Evolutionary conservation across 1,140 invertebrate genomes (phyloP).

Genomic region (Cardiocondyla obscurior): DNA sequence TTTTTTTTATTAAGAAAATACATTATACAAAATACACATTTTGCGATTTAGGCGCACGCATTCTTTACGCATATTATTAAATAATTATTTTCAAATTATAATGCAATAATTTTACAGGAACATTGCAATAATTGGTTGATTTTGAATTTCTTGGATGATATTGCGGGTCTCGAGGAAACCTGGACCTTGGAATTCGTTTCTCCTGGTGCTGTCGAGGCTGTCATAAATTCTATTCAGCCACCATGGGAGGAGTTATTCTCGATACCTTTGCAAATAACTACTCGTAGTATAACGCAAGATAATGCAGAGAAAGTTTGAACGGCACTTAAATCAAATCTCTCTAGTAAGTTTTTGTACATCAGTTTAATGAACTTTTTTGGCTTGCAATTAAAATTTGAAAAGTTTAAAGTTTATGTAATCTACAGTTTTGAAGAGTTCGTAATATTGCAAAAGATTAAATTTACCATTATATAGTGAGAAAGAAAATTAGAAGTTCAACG

Average conservation of each 20-base stretch:
- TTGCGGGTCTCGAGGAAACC: conserved; percentile 73
- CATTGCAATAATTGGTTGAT: conserved; percentile 66
- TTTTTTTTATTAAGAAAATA: too few relatives aligned
- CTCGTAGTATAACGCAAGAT: conserved; percentile 44
- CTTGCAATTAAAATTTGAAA: not conserved
- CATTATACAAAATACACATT: not conserved
- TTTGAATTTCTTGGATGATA: conserved; percentile 80
- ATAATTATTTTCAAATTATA: not conserved
- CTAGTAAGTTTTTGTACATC: not conserved
- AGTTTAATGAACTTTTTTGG: conserved; percentile 1
- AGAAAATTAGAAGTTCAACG: not conserved
- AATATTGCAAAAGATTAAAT: not conserved
- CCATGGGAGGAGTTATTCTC: conserved; percentile 83
- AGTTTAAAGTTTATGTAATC: not conserved
- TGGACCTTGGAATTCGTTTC: conserved; percentile 80
- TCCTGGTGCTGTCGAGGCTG: conserved; percentile 74
- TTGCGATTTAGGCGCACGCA: not conserved
- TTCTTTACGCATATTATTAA: not conserved
- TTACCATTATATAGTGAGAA: not conserved
- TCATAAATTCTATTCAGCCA: conserved; percentile 79
- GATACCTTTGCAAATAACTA: conserved; percentile 78
- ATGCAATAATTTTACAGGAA: conserved; percentile 71
- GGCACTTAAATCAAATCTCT: conserved; percentile 8
- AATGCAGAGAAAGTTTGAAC: conserved; percentile 8
- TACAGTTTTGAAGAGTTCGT: too few relatives aligned